phyloP scores from a whole-genome alignment of 2,797 vertebrate species.

The Eidolon dupreanum region DNA sequence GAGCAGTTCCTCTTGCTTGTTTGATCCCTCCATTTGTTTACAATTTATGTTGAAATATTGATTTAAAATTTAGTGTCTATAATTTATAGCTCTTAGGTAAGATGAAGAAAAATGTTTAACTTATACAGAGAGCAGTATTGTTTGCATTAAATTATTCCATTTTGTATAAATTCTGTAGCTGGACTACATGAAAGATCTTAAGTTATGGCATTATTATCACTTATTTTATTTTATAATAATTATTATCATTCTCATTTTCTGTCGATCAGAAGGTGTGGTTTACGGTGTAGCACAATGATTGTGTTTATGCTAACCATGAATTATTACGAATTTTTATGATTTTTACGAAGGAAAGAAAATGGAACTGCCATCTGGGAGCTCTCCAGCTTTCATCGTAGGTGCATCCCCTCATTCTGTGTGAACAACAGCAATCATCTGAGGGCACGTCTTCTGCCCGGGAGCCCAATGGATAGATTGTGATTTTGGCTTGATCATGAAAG shows the following conservation, averaged over 20 bases:
- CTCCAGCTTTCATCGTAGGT: neutral
- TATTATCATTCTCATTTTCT: constrained; percentile 86
- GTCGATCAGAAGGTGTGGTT: constrained; percentile 90
- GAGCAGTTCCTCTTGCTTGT: constrained; percentile 81
- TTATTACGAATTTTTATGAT: constrained; percentile 55
- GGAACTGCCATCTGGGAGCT: constrained; percentile 30
- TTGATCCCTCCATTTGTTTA: constrained; percentile 84
- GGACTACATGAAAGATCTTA: constrained; percentile 97
- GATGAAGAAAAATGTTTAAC: constrained; percentile 90
- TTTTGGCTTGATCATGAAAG: constrained; percentile 2
- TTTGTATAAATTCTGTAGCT: constrained; percentile 93
- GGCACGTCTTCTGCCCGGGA: neutral
- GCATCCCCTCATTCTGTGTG: neutral
- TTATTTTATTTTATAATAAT: constrained; percentile 81
- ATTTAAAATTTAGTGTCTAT: constrained; percentile 87
- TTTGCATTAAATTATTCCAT: constrained; percentile 90
- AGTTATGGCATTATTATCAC: constrained; percentile 93
- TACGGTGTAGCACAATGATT: constrained; percentile 83
- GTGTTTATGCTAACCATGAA: constrained; percentile 79
- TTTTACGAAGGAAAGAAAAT: constrained; percentile 61
- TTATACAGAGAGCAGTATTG: constrained; percentile 89
- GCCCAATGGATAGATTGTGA: neutral
- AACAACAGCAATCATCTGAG: constrained; percentile 12
- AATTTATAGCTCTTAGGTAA: constrained; percentile 89
- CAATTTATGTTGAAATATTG: constrained; percentile 88